phyloP scores from a whole-genome alignment of 2,888 invertebrate genomes.

The Eupeodes latifasciatus region DNA sequence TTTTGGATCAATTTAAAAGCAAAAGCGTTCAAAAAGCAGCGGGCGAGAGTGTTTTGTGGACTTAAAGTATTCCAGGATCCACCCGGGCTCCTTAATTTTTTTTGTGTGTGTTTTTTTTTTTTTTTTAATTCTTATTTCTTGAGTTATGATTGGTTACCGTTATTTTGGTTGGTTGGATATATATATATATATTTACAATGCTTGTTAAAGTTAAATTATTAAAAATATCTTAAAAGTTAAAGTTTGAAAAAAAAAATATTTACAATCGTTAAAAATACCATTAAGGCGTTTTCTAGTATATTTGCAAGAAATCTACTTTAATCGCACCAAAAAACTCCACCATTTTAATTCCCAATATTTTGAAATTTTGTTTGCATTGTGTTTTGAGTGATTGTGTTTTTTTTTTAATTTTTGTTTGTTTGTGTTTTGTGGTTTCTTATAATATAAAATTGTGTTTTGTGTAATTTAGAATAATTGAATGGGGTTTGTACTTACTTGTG shows the following conservation, averaged over 20 bases:
- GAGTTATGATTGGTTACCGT: conserved; percentile 59
- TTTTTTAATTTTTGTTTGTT: background rate
- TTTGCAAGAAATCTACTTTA: conserved; percentile 47
- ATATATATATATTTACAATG: conserved; percentile 51
- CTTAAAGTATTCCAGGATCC: conserved; percentile 33
- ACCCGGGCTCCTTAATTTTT: conserved; percentile 29
- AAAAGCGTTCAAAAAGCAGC: conserved; percentile 71
- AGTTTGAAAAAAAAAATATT: conserved; percentile 49
- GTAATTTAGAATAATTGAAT: conserved; percentile 34
- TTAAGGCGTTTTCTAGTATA: conserved; percentile 61
- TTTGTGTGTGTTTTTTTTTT: too few species aligned
- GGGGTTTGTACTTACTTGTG: conserved; percentile 87
- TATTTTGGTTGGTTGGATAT: background rate
- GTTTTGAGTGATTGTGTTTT: conserved; percentile 38
- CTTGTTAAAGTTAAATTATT: conserved; percentile 49
- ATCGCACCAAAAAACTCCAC: conserved; percentile 67
- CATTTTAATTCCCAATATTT: conserved; percentile 62
- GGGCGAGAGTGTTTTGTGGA: conserved; percentile 56
- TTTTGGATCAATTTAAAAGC: conserved; percentile 70
- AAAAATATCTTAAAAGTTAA: conserved; percentile 33
- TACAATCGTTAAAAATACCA: conserved; percentile 58
- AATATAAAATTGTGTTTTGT: conserved; percentile 44
- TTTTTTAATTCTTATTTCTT: conserved; percentile 12
- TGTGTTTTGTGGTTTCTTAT: conserved; percentile 38
- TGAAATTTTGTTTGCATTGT: conserved; percentile 48